Evolutionary conservation across 2,113 vertebrate species (phyloP), one percentile per base, ranked within the genome.

Genomic region (Machaerirhynchus nigripectus): DNA sequence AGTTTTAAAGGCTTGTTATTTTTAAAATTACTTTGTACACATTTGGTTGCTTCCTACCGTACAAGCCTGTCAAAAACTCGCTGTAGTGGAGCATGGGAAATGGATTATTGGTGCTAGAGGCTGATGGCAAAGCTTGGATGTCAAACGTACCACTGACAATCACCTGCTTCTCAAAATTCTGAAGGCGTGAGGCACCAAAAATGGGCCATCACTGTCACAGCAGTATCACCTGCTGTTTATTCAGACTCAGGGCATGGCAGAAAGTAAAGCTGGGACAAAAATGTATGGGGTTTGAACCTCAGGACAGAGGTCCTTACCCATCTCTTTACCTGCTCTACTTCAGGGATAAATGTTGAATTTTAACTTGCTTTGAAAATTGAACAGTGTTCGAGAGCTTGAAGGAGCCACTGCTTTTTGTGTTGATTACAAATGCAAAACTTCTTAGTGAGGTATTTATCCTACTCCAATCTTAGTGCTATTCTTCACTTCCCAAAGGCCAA

Each of bases 1-100:
- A 30, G 23, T 89, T 95, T 84, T 74, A 88, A 92, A 90, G 40
- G 71, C 46, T 89, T 92, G 71, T 56, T 93, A 63, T 81, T 87
- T 92, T 92, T 77, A 3, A 86, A 80, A 69, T 84, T 53, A 40
- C 50, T 92, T 84, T 4, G 7, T 55, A 73, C 56, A 79, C 28
- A 77, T 94, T 78, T 75, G 47, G 70, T 77, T 84, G 76, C 47
- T 92, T 92, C 55, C 64, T 77, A 59, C 40, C 12, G 0, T 4
- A 73, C 13, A 15, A 89, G 40, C 37, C 55, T 84, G 68, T 67
- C 68, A 89, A 74, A 85, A 84, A 63, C 50, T 53, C 65, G 33
- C 73, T 81, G 59, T 8, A 53, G 50, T 8, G 26, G 24, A 86
- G 64, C 21, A 46, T 15, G 23, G 56, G 64, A 86, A 92, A 92